phyloP scores from a whole-genome alignment of 1,140 invertebrate genomes.

The Apis florea region DNA sequence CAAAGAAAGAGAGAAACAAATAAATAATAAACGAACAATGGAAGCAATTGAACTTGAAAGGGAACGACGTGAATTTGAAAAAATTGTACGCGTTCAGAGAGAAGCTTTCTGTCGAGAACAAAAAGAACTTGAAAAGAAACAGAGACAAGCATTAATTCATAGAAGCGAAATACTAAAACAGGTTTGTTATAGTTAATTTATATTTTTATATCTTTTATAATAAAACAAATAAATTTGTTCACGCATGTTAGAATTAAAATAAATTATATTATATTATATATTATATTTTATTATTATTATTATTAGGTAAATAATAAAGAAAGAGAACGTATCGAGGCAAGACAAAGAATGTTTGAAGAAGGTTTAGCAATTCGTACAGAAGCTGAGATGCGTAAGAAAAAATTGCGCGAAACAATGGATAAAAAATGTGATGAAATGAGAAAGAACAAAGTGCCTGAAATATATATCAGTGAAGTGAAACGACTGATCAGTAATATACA shows the following conservation, averaged over 20 bases:
- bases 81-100: slow-evolving; percentile 78
- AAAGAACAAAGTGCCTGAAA: slow-evolving; percentile 73
- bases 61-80: slow-evolving; percentile 83
- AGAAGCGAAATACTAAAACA: slow-evolving; percentile 77
- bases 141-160: slow-evolving; percentile 63
- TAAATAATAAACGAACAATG: slow-evolving; percentile 78
- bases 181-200: slow-evolving; percentile 43
- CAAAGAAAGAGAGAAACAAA: slow-evolving; percentile 78
- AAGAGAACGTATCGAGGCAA: slow-evolving; percentile 81
- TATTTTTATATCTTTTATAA: background rate
- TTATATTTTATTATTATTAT: slow-evolving; percentile 40
- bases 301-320: slow-evolving; percentile 87
- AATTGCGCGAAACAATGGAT: slow-evolving; percentile 82
- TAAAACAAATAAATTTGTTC: background rate
- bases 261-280: background rate
- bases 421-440: slow-evolving; percentile 83
- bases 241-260: background rate
- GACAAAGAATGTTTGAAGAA: slow-evolving; percentile 84
- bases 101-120: slow-evolving; percentile 74
- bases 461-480: slow-evolving; percentile 77
- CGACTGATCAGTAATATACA: slow-evolving; percentile 72
- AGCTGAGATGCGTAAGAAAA: slow-evolving; percentile 81
- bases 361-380: slow-evolving; percentile 83
- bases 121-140: slow-evolving; percentile 74
- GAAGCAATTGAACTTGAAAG: slow-evolving; percentile 83